A percentile compares a stretch with the other conserved stretches of the same genome.
These are phyloP conservation scores for Torymus texanus DNA, from an alignment of 2,888 invertebrate species.

Conservation along the genomic window DNA sequence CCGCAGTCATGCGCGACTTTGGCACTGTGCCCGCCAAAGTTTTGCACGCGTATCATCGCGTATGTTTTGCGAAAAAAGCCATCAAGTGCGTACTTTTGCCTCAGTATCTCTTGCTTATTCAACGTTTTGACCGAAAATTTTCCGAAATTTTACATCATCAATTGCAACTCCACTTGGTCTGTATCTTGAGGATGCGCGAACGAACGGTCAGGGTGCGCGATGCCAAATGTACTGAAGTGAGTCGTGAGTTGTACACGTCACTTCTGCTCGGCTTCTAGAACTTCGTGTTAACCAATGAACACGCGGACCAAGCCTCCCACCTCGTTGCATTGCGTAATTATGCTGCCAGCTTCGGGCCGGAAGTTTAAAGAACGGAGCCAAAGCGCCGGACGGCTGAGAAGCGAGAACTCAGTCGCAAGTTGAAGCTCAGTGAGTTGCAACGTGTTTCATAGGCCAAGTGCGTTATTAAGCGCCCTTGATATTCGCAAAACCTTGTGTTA, in stretches of 20 bases:
- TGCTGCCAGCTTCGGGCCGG: constrained; percentile 23
- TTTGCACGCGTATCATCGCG: neutral
- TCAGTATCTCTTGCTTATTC: neutral
- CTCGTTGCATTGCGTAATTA: too few species aligned
- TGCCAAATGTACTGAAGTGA: too few species aligned
- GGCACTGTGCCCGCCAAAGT: constrained; percentile 11
- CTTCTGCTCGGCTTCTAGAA: too few species aligned
- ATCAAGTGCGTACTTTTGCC: neutral
- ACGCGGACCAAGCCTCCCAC: too few species aligned
- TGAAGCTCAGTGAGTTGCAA: constrained; percentile 52
- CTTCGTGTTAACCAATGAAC: too few species aligned
- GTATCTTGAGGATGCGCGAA: too few species aligned
- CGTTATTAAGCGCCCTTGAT: neutral
- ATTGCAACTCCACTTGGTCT: constrained; percentile 13
- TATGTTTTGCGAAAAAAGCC: neutral
- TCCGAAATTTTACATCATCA: constrained; percentile 27
- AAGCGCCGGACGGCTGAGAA: constrained; percentile 4
- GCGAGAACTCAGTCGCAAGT: constrained; percentile 59
- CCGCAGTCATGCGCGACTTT: neutral
- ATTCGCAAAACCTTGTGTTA: constrained; percentile 15
- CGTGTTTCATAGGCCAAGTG: constrained; percentile 40
- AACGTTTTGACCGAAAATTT: neutral
- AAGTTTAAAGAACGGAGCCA: neutral
- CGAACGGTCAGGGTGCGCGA: too few species aligned
- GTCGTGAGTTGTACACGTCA: too few species aligned